These are phyloP conservation scores for Platynereis dumerilii DNA, from an alignment of 2,888 invertebrate species.

Conservation along the genomic window DNA sequence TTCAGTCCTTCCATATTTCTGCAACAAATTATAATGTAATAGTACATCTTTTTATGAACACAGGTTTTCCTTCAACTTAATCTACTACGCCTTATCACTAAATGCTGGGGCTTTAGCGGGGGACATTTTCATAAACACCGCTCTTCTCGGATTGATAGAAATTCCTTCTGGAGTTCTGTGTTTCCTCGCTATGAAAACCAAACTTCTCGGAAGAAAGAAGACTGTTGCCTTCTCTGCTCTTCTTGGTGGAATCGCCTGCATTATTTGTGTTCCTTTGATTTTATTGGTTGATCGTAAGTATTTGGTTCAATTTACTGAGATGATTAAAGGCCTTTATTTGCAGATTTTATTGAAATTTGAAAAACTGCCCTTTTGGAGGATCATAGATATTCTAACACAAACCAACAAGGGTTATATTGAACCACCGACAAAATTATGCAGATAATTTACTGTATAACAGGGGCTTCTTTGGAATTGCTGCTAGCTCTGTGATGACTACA, in stretches of 20 bases:
- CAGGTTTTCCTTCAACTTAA: conserved; percentile 36
- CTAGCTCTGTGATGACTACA: too few species aligned
- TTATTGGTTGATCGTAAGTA: conserved; percentile 2
- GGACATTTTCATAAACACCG: conserved; percentile 35
- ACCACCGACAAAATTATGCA: too few species aligned
- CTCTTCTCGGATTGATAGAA: conserved; percentile 34
- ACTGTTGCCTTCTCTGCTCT: neutral
- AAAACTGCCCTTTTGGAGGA: too few species aligned
- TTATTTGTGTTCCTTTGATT: conserved; percentile 12
- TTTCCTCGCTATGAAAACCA: conserved; percentile 6
- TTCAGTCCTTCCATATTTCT: too few species aligned
- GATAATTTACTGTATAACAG: too few species aligned
- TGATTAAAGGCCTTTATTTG: neutral
- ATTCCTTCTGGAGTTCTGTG: conserved; percentile 36
- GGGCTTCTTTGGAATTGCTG: too few species aligned
- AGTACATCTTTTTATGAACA: too few species aligned
- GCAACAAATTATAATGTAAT: too few species aligned
- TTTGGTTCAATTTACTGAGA: neutral
- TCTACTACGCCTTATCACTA: conserved; percentile 38
- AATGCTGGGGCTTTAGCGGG: conserved; percentile 34
- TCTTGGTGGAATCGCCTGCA: conserved; percentile 5
- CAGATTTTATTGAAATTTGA: too few species aligned
- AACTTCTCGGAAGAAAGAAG: conserved; percentile 5
- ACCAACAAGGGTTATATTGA: too few species aligned
- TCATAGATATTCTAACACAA: too few species aligned